Percentiles rank a stretch among this genome's conserved stretches.
phyloP scores from a whole-genome alignment of 2,797 vertebrate genomes.

The Gouania willdenowi region DNA sequence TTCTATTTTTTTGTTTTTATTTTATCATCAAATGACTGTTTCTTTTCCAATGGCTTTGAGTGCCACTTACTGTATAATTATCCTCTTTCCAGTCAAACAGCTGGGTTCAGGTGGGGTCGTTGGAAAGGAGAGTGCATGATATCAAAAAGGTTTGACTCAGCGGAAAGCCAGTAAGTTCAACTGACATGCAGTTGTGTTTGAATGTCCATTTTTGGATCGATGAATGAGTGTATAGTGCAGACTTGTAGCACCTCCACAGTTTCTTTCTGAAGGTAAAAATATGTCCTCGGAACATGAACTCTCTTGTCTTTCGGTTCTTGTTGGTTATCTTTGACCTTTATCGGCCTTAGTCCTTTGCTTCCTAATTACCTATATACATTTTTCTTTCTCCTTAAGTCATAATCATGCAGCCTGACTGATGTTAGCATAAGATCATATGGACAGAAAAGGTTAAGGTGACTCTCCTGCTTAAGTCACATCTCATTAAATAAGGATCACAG shows the following conservation, averaged over 20 bases:
- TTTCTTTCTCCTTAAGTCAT: constrained; percentile 18
- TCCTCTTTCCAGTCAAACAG: constrained; percentile 38
- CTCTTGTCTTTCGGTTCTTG: constrained; percentile 20
- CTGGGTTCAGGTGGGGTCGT: constrained; percentile 31
- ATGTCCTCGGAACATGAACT: constrained; percentile 14
- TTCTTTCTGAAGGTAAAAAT: constrained; percentile 25
- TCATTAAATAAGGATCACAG: constrained; percentile 51
- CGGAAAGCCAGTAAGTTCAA: constrained; percentile 27
- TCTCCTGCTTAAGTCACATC: constrained; percentile 46
- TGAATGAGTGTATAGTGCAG: constrained; percentile 44
- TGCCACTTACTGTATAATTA: constrained; percentile 12
- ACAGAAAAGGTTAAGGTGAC: constrained; percentile 64
- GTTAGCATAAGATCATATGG: constrained; percentile 56
- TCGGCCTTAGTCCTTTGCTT: constrained; percentile 49
- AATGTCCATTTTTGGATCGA: constrained; percentile 47
- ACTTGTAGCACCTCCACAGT: constrained; percentile 41
- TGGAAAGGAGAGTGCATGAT: constrained; percentile 25
- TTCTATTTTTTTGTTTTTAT: constrained; percentile 14
- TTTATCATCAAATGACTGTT: constrained; percentile 18
- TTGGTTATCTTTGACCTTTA: constrained; percentile 57
- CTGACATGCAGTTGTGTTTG: constrained; percentile 22
- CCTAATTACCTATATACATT: constrained; percentile 50
- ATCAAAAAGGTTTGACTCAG: constrained; percentile 49
- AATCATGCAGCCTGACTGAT: constrained; percentile 46
- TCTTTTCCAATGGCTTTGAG: constrained; percentile 7